phyloP scores from a whole-genome alignment of 2,888 invertebrate species.

The Perithous albicinctus region DNA sequence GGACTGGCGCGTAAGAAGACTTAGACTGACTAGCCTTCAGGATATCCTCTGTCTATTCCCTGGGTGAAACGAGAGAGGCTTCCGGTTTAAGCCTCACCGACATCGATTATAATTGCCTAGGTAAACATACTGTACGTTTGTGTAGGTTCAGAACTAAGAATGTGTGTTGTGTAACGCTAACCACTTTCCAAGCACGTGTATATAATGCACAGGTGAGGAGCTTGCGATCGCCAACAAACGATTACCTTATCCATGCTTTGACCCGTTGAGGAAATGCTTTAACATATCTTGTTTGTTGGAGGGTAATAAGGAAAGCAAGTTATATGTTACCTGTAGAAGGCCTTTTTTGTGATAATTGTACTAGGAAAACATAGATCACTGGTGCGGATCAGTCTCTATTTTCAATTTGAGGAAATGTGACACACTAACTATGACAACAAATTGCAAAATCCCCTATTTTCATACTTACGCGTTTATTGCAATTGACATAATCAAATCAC shows the following conservation, averaged over 20 bases:
- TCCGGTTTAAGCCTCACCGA: constrained; percentile 7
- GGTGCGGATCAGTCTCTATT: not conserved
- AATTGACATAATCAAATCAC: constrained; percentile 4
- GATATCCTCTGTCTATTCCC: constrained; percentile 11
- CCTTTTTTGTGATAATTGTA: constrained; percentile 15
- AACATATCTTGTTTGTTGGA: not conserved
- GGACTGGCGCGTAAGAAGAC: constrained; percentile 17
- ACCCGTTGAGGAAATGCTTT: not conserved
- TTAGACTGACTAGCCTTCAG: not conserved
- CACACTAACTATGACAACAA: not conserved
- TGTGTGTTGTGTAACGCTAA: not conserved
- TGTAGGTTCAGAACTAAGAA: not conserved
- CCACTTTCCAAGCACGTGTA: constrained; percentile 22
- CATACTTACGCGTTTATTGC: not conserved
- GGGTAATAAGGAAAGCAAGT: not conserved
- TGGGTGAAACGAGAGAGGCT: not conserved
- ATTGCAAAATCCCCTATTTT: no score
- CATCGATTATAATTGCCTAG: constrained; percentile 44
- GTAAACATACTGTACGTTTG: constrained; percentile 1
- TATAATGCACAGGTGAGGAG: constrained; percentile 7
- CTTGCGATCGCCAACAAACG: constrained; percentile 27
- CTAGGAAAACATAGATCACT: not conserved
- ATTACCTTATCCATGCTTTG: constrained; percentile 38
- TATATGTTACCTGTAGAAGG: not conserved
- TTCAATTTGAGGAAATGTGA: not conserved